Evolutionary conservation across 1,140 invertebrate species (phyloP), one percentile per base, ranked within the genome.

Genomic region (Sycophaga agraensis): DNA sequence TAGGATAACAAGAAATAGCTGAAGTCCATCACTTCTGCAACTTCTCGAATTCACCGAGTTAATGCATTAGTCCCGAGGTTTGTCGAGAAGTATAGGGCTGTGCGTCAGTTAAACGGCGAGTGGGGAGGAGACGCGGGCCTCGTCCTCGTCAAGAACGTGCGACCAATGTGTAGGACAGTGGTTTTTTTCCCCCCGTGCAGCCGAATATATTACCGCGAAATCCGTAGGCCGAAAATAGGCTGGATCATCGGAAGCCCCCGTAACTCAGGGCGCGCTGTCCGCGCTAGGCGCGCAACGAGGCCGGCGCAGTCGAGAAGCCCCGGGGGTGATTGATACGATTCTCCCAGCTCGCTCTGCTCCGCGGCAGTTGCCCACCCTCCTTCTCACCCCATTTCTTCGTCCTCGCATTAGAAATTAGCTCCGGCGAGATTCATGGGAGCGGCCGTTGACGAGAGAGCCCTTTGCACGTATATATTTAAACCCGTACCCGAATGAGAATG

Each of bases 381-480:
- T 6, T 43, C 22, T 49, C 40, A 21, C 14, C 12, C 14, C 37
- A 3, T 22, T 45, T 21, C 26, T 45, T 21, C 26, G 12, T n/a
- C n/a, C 17, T 37, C 43, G 55, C 43, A 46, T 57, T 37, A 37
- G 55, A 46, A 57, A 57, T 57, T 57, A 57, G 55, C 43, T 17
- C 14, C 43, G 4, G 21, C 9, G 21, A 57, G 55, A 48, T 48
- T 57, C 55, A 48, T 57, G 55, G 43, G 28, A 34, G 22, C 49
- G 16, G 3, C 21, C n/a, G n/a, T n/a, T n/a, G n/a, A n/a, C n/a
- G n/a, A n/a, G n/a, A n/a, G n/a, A n/a, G n/a, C n/a, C n/a, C n/a
- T n/a, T n/a, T n/a, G n/a, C n/a, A n/a, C n/a, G n/a, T n/a, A n/a
- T n/a, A n/a, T n/a, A n/a, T n/a, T n/a, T n/a, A n/a, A n/a, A n/a